Base-by-base conservation (phyloP, 2,113 vertebrate genomes). In the Chrysochloris asiatica region DNA sequence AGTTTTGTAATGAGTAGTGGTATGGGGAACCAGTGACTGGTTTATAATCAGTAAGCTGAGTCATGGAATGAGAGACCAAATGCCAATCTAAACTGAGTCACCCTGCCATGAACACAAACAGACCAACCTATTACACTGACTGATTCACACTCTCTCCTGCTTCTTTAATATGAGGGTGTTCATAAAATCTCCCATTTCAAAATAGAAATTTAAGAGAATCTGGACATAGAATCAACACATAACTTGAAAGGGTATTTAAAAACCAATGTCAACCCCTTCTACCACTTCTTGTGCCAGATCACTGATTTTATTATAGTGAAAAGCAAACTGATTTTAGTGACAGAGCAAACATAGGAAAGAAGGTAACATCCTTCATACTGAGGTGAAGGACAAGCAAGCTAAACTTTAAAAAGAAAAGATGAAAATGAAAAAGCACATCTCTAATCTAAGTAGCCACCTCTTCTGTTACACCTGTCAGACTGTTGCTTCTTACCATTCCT, bases 401-500 rank as follows among this genome's bases (percentile, higher is more conserved):
- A 56, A 77, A 83, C 65, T 67, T 65, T 52, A 54, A 81, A 92
- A 63, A 17, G 52, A 81, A 33, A 69, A 48, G 24, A 67, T 71
- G 45, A 47, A 26, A 54, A 7, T 43, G 59, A 82, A 21, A 75
- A 79, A 45, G 26, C 17, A 36, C 45, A n/a, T 41, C 10, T 71
- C 33, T 65, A 56, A 81, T 14, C 26, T 12, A 78, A 41, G 65
- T 8, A 90, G 52, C 7, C 11, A 13, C 6, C 26, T 48, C n/a
- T 45, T 43, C 22, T 33, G 63, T 82, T 75, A 50, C 21, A 33
- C 4, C 4, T 52, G 3, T 48, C 10, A 48, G 76, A 78, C 5
- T 47, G 4, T 21, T 22, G 28, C 54, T 89, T 13, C 80, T 95
- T 94, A 94, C 94, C 90, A 43, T 63, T 86, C 16, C 33, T 73